Evolutionary conservation across 2,113 vertebrate genomes (phyloP).

Genomic region (Tricholaema leucomelas): DNA sequence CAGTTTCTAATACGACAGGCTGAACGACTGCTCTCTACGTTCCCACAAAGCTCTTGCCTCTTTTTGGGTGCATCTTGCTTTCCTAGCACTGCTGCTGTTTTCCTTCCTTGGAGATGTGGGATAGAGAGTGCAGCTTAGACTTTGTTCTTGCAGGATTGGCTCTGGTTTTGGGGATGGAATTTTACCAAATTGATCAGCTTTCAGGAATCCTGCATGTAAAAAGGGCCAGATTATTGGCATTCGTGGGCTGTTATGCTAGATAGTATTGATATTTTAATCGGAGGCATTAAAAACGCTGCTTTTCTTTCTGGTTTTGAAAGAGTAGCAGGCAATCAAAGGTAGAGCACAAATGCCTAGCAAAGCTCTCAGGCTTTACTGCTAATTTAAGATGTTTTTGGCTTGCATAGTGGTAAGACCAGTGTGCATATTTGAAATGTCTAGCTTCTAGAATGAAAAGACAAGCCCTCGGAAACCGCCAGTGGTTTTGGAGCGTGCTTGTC

Average conservation of each 20-base stretch:
- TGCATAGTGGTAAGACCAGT: background rate
- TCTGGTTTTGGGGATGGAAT: background rate
- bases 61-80: background rate
- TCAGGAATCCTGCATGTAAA: background rate
- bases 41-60: background rate
- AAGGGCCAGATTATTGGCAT: background rate
- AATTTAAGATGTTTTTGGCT: conserved; percentile 41
- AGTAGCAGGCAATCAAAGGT: background rate
- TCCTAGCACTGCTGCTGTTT: background rate
- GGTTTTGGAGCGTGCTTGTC: conserved; percentile 40
- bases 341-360: background rate
- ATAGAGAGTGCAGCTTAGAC: background rate
- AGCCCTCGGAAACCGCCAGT: conserved; percentile 37
- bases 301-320: conserved; percentile 32
- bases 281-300: background rate
- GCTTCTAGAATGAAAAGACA: conserved; percentile 32
- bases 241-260: conserved; percentile 5
- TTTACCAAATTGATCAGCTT: conserved; percentile 28
- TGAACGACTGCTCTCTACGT: background rate
- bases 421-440: conserved; percentile 50
- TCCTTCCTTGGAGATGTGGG: background rate
- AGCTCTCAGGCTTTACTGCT: conserved; percentile 44
- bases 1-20: background rate
- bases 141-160: background rate
- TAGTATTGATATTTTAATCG: conserved; percentile 55